Evolutionary conservation across 2,888 invertebrate genomes (phyloP), one percentile per base, ranked within the genome.

Genomic region (Amorpha juglandis): DNA sequence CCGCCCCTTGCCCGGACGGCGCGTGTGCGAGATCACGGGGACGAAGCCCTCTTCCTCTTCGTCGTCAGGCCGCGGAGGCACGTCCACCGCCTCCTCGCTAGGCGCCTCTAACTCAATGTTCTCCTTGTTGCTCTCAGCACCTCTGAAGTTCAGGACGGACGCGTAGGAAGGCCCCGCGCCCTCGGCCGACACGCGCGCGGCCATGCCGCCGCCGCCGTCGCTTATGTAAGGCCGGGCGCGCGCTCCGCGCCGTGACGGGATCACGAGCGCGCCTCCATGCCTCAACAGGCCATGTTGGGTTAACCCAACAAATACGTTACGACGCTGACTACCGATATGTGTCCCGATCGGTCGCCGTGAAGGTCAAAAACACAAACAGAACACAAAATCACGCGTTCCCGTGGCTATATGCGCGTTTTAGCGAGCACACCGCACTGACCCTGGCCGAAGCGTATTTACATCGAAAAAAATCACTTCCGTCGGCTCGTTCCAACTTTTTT

Each of bases 111-210:
- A 94, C 80, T 92, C 91, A 75, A 93, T 95, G 82, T 95, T 95
- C 80, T 95, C 95, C 75, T 95, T 95, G 73, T 95, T 95, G 78
- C 94, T 94, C 66, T 94, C 94, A 75, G 91, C 87, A 67, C 90
- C 92, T 82, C 91, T 92, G 81, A 95, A 94, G 92, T 95, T 95
- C 82, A 95, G 94, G 82, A 96, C 95, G 74, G 96, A 95, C 76
- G 96, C 96, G 89, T 96, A 96, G 66, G 96, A 96, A 80, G 95
- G 94, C 78, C 95, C 95, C 73, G 94, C 92, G 84, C 85, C 91
- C 91, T 92, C 91, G 76, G 88, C 88, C 80, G 91, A 91, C 82
- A 91, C 91, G 81, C 93, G 90, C 78, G 94, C 91, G 83, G 94
- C 94, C 89, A 94, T 94, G 76, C 94, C 88, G 77, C 90, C 83